Evolutionary conservation across 1,140 invertebrate genomes (phyloP).

Genomic region (Holotrichia oblita): DNA sequence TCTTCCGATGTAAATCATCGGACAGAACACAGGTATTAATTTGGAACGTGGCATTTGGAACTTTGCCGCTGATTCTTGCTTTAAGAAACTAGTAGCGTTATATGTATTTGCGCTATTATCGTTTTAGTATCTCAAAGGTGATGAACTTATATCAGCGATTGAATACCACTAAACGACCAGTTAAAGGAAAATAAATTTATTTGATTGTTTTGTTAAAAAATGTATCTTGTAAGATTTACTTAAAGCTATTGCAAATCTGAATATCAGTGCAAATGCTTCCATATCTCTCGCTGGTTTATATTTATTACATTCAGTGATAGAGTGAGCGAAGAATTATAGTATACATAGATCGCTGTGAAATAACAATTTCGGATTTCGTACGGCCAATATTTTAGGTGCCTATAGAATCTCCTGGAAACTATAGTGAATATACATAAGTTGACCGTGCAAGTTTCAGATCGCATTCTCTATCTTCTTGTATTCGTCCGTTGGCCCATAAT

Average conservation of each 20-base stretch:
- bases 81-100: too few species aligned
- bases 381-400: slow-evolving; percentile 44
- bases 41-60: too few species aligned
- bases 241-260: neutral
- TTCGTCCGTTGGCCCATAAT: slow-evolving; percentile 3
- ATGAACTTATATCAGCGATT: too few species aligned
- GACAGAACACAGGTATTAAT: too few species aligned
- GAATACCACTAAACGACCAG: too few species aligned
- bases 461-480: neutral
- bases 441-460: neutral
- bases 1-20: too few species aligned
- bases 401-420: slow-evolving; percentile 18
- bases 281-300: neutral
- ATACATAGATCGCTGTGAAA: slow-evolving; percentile 34
- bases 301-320: slow-evolving; percentile 20
- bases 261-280: neutral
- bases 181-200: too few species aligned
- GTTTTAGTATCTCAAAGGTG: too few species aligned
- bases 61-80: too few species aligned
- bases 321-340: slow-evolving; percentile 28
- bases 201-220: too few species aligned
- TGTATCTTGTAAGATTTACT: too few species aligned
- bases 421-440: neutral
- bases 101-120: too few species aligned
- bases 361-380: slow-evolving; percentile 45